These are phyloP conservation scores for Muricea muricata DNA, from an alignment of 92 coral and sea anemone genomes.

Conservation along the genomic window DNA sequence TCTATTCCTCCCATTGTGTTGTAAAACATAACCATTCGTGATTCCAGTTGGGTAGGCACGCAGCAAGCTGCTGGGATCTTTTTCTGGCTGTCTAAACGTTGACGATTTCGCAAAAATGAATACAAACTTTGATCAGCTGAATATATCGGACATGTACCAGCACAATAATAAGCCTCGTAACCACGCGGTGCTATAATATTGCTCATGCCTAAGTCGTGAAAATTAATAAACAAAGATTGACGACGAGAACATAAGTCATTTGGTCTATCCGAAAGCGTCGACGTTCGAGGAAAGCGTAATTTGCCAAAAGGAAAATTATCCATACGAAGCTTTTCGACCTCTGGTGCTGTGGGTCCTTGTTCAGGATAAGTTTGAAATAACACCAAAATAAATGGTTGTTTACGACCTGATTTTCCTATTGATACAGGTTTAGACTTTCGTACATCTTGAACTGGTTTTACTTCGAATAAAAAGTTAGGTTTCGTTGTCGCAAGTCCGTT, in stretches of 20 bases:
- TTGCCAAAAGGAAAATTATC: neutral
- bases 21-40: conserved; percentile 82
- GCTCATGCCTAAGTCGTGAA: conserved; percentile 85
- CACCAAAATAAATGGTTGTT: conserved; percentile 79
- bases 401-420: conserved; percentile 88
- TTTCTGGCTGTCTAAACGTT: conserved; percentile 29
- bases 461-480: conserved; percentile 79
- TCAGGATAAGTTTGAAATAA: neutral
- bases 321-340: neutral
- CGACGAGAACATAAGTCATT: conserved; percentile 67
- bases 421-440: conserved; percentile 78
- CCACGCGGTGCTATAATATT: conserved; percentile 95
- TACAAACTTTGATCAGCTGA: conserved; percentile 87
- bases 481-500: conserved; percentile 35
- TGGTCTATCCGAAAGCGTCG: neutral
- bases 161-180: conserved; percentile 88
- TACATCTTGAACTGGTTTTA: conserved; percentile 64
- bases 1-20: conserved; percentile 86
- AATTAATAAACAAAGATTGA: conserved; percentile 79
- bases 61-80: conserved; percentile 94
- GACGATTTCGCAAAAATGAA: conserved; percentile 86
- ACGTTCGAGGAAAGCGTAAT: conserved; percentile 13
- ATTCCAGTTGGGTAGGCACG: conserved; percentile 91
- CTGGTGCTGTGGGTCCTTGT: neutral
- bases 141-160: conserved; percentile 86